Conservation (phyloP, 2,888 invertebrate species). For the Tenthredo mesomela region DNA sequence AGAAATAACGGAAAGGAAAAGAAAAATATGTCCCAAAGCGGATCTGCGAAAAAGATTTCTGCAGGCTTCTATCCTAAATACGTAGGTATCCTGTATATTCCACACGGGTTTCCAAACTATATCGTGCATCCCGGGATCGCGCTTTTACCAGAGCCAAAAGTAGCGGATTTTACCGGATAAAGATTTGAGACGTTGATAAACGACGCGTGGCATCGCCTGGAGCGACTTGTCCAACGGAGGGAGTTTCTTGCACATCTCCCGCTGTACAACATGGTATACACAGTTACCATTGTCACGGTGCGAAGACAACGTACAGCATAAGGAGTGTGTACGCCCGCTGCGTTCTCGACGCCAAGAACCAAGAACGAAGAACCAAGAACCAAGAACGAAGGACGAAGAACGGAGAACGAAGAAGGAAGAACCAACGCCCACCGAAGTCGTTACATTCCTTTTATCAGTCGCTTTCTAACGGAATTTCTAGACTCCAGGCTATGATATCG, state of each 20-base stretch:
- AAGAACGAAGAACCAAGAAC: not conserved
- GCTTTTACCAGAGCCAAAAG: constrained; percentile 36
- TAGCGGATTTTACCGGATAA: constrained; percentile 45
- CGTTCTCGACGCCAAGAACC: not conserved
- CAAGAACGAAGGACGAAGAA: not conserved
- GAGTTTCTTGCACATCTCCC: constrained; percentile 7
- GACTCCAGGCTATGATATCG: constrained; percentile 47
- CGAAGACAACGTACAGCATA: constrained; percentile 25
- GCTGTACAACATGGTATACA: constrained; percentile 14
- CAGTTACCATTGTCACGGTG: not conserved
- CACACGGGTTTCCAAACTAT: not conserved
- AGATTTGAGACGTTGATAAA: constrained; percentile 50
- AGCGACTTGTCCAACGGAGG: constrained; percentile 2
- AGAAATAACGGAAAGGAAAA: not conserved
- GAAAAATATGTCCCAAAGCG: constrained; percentile 30
- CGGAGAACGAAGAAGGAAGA: not conserved
- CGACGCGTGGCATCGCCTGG: constrained; percentile 46
- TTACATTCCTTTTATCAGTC: constrained; percentile 49
- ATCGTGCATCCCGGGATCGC: not conserved
- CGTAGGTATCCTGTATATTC: constrained; percentile 17
- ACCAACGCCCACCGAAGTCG: constrained; percentile 44
- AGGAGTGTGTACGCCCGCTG: constrained; percentile 10
- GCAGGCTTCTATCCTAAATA: constrained; percentile 11
- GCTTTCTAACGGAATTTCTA: constrained; percentile 50
- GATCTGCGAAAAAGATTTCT: constrained; percentile 35